Base-by-base conservation (phyloP, 2,113 vertebrate genomes). In the Pseudonaja textilis region DNA sequence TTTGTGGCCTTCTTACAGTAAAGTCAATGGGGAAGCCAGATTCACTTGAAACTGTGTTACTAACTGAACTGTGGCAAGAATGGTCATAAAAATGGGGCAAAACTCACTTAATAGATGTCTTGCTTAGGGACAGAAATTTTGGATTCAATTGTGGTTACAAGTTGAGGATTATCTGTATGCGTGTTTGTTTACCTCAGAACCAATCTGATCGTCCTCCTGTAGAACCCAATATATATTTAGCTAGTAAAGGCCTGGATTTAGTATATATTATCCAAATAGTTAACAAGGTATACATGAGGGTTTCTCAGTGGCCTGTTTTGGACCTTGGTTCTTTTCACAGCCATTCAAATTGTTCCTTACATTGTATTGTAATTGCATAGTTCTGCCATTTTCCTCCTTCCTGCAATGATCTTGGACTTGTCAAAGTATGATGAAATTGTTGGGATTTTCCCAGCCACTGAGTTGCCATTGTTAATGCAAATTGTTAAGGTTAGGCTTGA, bases 391-490 rank as follows among this genome's bases (percentile, higher is more conserved):
- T 87, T 54, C 94, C 91, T 94, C 94, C 90, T 54, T 69, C 85
- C n/a, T 86, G 69, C 47, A 54, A 34, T 93, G 55, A 25, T 74
- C n/a, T 20, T 85, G 94, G 56, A 81, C 93, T 39, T 93, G 89
- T 89, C 87, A 85, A 45, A n/a, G 45, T 0, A 57, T 93, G 90
- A 42, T 90, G 94, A 47, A 92, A 93, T 92, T 94, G 59, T 45
- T 88, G 94, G 87, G 92, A 93, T 90, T 90, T 87, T 87, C 18
- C 74, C 86, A 23, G 93, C 92, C 96, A 95, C 96, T 93, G 89
- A 57, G 85, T 61, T 95, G 94, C 85, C 42, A 90, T 89, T 61
- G 85, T 0, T 89, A 93, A 34, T 95, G 94, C 92, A 93, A 55
- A 89, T 2, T 0, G 74, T 89, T 2, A 69, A 90, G 94, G 64